Conservation (phyloP, 2,888 invertebrate species). For the Lymantria monacha region DNA sequence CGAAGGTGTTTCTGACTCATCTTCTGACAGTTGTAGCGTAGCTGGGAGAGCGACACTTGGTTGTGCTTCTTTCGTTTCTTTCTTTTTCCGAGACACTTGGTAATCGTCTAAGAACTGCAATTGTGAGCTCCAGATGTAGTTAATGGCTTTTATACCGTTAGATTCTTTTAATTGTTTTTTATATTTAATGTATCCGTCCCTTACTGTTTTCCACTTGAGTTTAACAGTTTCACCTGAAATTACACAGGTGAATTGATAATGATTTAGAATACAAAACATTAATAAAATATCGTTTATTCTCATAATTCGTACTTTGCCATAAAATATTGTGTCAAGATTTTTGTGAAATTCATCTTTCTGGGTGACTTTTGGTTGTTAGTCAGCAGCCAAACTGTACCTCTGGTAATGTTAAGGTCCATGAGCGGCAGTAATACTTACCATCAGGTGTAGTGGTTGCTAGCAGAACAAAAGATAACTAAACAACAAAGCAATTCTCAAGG, state of each 20-base stretch:
- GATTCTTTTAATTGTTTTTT: conserved; percentile 30
- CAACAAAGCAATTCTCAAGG: too few relatives aligned
- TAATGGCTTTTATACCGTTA: conserved; percentile 24
- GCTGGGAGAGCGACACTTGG: conserved; percentile 1
- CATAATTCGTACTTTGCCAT: too few relatives aligned
- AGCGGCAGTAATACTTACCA: too few relatives aligned
- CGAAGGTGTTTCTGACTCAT: conserved; percentile 7
- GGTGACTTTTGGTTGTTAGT: too few relatives aligned
- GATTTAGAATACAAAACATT: background rate
- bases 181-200: conserved; percentile 44
- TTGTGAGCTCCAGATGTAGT: conserved; percentile 37
- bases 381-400: too few relatives aligned
- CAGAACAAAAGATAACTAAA: too few relatives aligned
- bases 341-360: too few relatives aligned
- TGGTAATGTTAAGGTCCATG: too few relatives aligned
- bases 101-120: conserved; percentile 33
- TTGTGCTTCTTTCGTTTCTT: background rate
- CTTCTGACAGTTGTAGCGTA: conserved; percentile 8
- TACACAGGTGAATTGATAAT: background rate
- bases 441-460: too few relatives aligned
- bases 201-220: conserved; percentile 45
- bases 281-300: too few relatives aligned
- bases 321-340: too few relatives aligned
- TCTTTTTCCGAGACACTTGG: conserved; percentile 15
- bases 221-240: conserved; percentile 37